phyloP scores from a whole-genome alignment of 2,113 vertebrate genomes.

The Callionymus lyra region DNA sequence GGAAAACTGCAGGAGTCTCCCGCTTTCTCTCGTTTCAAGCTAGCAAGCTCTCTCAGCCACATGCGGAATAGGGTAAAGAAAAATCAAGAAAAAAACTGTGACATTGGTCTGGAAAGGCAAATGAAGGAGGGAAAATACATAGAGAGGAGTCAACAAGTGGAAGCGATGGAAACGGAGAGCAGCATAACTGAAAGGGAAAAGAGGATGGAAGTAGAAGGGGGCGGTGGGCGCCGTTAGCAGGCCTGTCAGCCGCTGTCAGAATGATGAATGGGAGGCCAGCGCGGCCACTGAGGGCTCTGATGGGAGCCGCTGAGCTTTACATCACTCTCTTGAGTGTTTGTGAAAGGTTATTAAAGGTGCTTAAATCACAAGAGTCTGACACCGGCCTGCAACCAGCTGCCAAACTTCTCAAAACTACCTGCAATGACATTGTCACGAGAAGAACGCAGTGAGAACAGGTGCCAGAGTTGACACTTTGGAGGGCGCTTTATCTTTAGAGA shows the following conservation, averaged over 20 bases:
- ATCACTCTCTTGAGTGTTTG: constrained; percentile 61
- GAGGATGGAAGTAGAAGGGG: constrained; percentile 19
- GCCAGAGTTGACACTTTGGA: not conserved
- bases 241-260: constrained; percentile 50
- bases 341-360: constrained; percentile 67
- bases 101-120: constrained; percentile 11
- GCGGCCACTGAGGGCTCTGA: constrained; percentile 48
- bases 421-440: constrained; percentile 4
- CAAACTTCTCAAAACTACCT: constrained; percentile 36
- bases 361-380: constrained; percentile 51
- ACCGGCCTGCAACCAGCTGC: constrained; percentile 15
- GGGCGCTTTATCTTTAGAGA: no score
- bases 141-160: not conserved
- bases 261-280: constrained; percentile 56
- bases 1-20: no score
- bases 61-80: not conserved
- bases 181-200: constrained; percentile 26
- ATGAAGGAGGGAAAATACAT: constrained; percentile 1
- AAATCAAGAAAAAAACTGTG: constrained; percentile 4
- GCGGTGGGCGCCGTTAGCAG: constrained; percentile 19
- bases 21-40: no score
- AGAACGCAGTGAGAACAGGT: constrained; percentile 9
- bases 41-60: constrained; percentile 4
- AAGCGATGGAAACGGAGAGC: constrained; percentile 22
- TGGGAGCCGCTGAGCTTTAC: constrained; percentile 50